These are phyloP conservation scores for Willisornis vidua DNA, from an alignment of 2,113 vertebrate genomes.

Conservation along the genomic window DNA sequence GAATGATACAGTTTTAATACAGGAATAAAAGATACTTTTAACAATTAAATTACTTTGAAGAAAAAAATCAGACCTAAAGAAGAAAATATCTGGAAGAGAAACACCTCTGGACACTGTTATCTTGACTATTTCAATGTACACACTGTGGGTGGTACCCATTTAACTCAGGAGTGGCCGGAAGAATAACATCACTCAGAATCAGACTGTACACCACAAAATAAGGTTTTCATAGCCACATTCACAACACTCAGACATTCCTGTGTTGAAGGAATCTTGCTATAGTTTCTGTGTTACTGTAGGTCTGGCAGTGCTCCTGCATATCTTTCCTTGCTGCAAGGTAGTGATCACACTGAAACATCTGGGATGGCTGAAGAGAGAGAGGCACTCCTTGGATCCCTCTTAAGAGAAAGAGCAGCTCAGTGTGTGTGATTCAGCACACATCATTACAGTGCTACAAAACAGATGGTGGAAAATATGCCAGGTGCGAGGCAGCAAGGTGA, in stretches of 20 bases:
- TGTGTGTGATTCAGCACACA: not conserved
- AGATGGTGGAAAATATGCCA: not conserved
- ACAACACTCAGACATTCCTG: not conserved
- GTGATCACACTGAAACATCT: not conserved
- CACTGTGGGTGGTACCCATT: not conserved
- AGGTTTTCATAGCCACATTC: not conserved
- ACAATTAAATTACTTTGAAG: not conserved
- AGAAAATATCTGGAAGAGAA: not conserved
- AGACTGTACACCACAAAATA: not conserved
- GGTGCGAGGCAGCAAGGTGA: not conserved
- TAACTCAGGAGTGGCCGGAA: not conserved
- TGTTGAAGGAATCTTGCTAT: not conserved
- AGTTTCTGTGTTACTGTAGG: not conserved
- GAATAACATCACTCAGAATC: not conserved
- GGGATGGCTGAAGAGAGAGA: not conserved
- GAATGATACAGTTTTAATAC: not conserved
- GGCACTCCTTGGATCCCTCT: not conserved
- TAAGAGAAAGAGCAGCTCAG: not conserved
- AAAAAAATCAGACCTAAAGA: not conserved
- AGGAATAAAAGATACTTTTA: not conserved
- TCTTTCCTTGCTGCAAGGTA: not conserved
- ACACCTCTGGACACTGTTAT: not conserved
- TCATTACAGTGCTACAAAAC: not conserved
- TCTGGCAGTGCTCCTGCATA: not conserved
- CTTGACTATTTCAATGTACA: not conserved